Base-by-base conservation (phyloP, 1,140 invertebrate species). In the Bombus ignitus region DNA sequence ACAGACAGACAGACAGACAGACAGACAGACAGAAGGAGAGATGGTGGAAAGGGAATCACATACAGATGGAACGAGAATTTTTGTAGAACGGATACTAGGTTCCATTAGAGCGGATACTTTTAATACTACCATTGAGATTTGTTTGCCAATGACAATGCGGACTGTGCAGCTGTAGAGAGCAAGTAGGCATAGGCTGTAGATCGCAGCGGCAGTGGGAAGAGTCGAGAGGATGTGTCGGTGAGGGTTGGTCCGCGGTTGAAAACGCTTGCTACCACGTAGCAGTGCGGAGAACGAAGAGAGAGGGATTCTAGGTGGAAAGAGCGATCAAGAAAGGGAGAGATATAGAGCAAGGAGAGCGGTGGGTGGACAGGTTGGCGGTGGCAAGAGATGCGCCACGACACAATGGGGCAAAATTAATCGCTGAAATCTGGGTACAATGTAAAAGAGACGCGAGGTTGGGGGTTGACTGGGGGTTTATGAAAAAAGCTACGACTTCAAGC, bases 391-490 rank as follows among this genome's bases (percentile, higher is more conserved):
- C 87, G 88, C 84, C 74, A 77, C 77, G 84, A 85, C 92, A 93
- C 91, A 92, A 93, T 92, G 93, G 91, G 88, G 91, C 85, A 93
- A 92, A 94, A 95, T 95, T 95, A 95, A 95, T 95, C 94, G 93
- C 93, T 94, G 92, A 94, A 94, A 95, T 94, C 94, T 95, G 93
- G 93, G 92, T 94, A 95, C 94, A 94, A 94, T 94, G 94, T 93
- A 94, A 95, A 95, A 95, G 94, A 94, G 93, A 91, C 86, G 88
- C 88, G 91, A 89, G 91, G 90, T 89, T 87, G 90, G 92, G 89
- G 89, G 88, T 89, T 91, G 88, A 92, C 88, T 90, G 87, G 86
- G 81, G 90, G 90, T 92, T 93, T 93, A 93, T 93, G 93, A 93
- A 94, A 94, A 93, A 94, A 94, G 91, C 90, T 91, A 90, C 85